A percentile compares a stretch with the other conserved stretches of the same genome.
phyloP scores from a whole-genome alignment of 2,797 vertebrate species.

The Poeciliopsis paucimaculata region DNA sequence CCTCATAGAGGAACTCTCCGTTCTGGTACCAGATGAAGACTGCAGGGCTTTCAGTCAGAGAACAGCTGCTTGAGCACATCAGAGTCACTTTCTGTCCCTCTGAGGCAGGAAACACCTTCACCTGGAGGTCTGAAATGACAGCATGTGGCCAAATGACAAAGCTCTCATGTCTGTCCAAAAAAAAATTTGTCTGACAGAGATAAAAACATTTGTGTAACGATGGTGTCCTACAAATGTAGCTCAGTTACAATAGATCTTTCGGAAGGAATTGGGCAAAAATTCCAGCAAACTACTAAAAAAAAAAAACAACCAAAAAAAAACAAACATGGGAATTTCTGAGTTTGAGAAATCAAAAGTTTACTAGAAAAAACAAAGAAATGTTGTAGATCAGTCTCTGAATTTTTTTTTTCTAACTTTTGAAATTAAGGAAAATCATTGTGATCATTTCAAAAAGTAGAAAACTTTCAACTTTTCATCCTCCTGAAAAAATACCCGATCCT shows the following conservation, averaged over 20 bases:
- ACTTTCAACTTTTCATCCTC: too few relatives aligned
- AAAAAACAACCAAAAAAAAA: too few relatives aligned
- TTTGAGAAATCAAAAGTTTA: neutral
- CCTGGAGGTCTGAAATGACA: slow-evolving; percentile 3
- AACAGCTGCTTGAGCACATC: slow-evolving; percentile 49
- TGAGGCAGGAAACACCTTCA: slow-evolving; percentile 30
- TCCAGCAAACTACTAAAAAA: too few relatives aligned
- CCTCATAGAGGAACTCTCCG: slow-evolving; percentile 26
- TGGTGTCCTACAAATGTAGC: neutral
- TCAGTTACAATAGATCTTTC: neutral
- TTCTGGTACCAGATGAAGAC: slow-evolving; percentile 56
- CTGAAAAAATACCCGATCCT: too few relatives aligned
- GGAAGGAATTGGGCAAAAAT: neutral
- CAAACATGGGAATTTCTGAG: neutral
- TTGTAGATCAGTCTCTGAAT: too few relatives aligned
- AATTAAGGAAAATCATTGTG: too few relatives aligned
- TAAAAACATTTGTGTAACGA: too few relatives aligned
- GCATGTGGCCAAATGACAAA: neutral
- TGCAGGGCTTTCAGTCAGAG: slow-evolving; percentile 34
- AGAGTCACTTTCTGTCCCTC: slow-evolving; percentile 41
- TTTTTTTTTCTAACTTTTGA: too few relatives aligned
- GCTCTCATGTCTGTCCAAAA: neutral
- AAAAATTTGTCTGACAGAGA: neutral
- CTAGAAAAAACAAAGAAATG: too few relatives aligned
- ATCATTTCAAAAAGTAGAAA: too few relatives aligned